These are phyloP conservation scores for Syndactyla subalaris DNA, from an alignment of 2,797 vertebrate species.

Conservation along the genomic window DNA sequence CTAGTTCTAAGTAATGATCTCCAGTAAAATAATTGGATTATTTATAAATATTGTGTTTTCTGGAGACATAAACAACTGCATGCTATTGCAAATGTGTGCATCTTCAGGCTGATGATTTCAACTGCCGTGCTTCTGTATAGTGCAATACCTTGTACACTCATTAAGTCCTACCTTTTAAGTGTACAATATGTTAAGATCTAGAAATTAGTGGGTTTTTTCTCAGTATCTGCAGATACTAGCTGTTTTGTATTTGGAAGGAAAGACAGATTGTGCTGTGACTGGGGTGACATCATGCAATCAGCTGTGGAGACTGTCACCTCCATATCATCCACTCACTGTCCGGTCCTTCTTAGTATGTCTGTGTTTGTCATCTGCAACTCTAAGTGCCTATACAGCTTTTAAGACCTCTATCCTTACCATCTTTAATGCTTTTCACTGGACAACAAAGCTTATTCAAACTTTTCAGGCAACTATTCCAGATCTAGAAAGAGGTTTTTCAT, in stretches of 20 bases:
- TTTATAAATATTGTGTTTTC: neutral
- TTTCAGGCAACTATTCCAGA: neutral
- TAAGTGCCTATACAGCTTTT: neutral
- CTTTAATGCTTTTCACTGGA: neutral
- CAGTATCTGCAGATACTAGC: neutral
- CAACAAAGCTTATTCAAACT: neutral
- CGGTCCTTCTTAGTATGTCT: neutral
- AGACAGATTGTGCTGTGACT: neutral
- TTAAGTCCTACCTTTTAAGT: neutral
- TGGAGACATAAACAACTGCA: neutral
- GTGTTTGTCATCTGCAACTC: neutral
- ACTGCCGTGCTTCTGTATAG: neutral
- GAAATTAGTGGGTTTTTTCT: neutral
- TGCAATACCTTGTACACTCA: neutral
- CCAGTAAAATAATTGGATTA: neutral
- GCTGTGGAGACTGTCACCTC: neutral
- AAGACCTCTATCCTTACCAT: neutral
- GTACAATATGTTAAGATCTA: neutral
- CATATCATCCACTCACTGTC: neutral
- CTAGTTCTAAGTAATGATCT: neutral
- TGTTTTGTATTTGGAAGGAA: neutral
- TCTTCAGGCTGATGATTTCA: neutral
- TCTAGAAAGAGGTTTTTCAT: neutral
- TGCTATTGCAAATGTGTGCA: neutral
- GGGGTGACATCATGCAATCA: neutral